Evolutionary conservation across 1,140 invertebrate genomes (phyloP).

Genomic region (Calosoma granatense): DNA sequence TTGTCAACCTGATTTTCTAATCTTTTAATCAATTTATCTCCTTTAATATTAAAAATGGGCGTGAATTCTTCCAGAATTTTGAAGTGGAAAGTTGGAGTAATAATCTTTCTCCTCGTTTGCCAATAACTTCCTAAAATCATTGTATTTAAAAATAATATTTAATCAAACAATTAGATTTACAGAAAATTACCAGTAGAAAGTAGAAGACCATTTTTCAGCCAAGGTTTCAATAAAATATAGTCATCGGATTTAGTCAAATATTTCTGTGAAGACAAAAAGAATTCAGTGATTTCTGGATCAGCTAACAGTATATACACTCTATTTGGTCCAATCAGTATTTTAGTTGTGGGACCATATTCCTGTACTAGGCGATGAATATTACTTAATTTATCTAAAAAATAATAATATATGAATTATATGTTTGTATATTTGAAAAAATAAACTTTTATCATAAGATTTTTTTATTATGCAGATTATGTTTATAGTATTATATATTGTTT

Average conservation of each 20-base stretch:
- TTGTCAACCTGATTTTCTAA: conserved; percentile 39
- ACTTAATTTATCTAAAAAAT: no score
- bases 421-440: no score
- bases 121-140: conserved; percentile 47
- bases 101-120: conserved; percentile 51
- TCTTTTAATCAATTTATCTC: conserved; percentile 46
- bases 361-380: no score
- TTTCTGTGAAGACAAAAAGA: conserved; percentile 55
- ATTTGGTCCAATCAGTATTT: not conserved
- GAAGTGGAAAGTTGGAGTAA: conserved; percentile 81
- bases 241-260: conserved; percentile 62
- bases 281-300: conserved; percentile 25
- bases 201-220: conserved; percentile 65
- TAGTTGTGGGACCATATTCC: not conserved
- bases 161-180: not conserved
- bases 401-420: no score
- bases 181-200: conserved; percentile 43
- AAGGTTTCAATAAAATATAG: conserved; percentile 64
- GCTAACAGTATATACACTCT: not conserved
- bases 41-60: conserved; percentile 58
- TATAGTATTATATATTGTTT: no score
- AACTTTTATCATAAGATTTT: no score
- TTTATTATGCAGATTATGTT: no score
- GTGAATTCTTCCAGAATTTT: conserved; percentile 68
- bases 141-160: no score